Evolutionary conservation across 1,140 invertebrate genomes (phyloP).

Genomic region (Carcinoscorpius rotundicauda): DNA sequence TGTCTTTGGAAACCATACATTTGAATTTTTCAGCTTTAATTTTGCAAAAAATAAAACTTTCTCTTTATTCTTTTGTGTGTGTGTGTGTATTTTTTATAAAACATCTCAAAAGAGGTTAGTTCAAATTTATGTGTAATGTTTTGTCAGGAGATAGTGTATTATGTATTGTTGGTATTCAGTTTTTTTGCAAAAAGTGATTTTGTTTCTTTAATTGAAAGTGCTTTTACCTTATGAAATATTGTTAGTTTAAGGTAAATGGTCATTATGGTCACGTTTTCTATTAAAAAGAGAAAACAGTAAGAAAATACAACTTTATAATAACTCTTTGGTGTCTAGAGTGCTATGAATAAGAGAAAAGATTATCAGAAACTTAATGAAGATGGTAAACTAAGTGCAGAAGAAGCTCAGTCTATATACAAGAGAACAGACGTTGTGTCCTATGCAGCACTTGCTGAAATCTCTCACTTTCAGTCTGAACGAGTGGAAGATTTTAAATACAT

Average conservation of each 20-base stretch:
- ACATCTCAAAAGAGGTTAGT: too few relatives aligned
- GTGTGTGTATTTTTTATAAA: background rate
- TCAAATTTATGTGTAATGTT: too few relatives aligned
- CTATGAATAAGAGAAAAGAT: constrained; percentile 77
- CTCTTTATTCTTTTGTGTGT: background rate
- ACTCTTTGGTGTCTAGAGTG: constrained; percentile 41
- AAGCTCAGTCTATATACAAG: constrained; percentile 62
- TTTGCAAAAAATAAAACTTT: background rate
- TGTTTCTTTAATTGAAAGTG: background rate
- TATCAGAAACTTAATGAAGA: constrained; percentile 67
- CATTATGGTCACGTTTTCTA: too few relatives aligned
- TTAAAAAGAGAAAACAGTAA: too few relatives aligned
- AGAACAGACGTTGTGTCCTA: constrained; percentile 84
- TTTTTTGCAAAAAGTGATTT: background rate
- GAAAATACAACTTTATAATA: background rate
- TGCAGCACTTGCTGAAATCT: constrained; percentile 81
- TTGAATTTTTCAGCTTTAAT: background rate
- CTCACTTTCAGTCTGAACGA: constrained; percentile 78
- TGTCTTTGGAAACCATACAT: too few relatives aligned
- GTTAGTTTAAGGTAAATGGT: too few relatives aligned
- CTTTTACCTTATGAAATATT: background rate
- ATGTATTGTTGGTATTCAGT: too few relatives aligned
- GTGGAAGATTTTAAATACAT: constrained; percentile 72
- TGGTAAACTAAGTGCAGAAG: constrained; percentile 63
- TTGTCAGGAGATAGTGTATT: too few relatives aligned